These are phyloP conservation scores for Ophioninae sp. DNA, from an alignment of 2,888 invertebrate species.

Conservation along the genomic window DNA sequence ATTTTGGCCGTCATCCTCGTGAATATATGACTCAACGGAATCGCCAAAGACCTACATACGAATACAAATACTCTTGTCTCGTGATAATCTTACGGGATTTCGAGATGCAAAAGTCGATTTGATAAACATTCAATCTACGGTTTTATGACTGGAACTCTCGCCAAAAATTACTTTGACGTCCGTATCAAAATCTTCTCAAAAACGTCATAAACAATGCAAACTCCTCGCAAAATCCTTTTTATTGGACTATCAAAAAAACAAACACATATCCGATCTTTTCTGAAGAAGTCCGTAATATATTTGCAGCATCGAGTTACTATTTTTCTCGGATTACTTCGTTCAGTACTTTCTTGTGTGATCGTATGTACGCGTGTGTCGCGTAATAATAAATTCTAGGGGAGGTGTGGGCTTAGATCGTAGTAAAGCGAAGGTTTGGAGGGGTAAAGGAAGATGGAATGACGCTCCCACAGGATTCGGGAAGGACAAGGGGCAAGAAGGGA, in stretches of 20 bases:
- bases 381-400: constrained; percentile 15
- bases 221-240: not conserved
- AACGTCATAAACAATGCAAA: not conserved
- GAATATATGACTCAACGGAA: constrained; percentile 38
- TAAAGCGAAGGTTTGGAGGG: constrained; percentile 8
- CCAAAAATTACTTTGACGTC: not conserved
- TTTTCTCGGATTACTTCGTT: not conserved
- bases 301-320: not conserved
- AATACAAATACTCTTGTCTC: constrained; percentile 23
- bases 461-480: constrained; percentile 28
- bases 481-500: constrained; percentile 64
- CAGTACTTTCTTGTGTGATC: not conserved
- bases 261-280: not conserved
- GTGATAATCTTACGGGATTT: not conserved
- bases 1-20: constrained; percentile 34
- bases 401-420: constrained; percentile 12
- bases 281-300: not conserved
- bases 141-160: constrained; percentile 1
- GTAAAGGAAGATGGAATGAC: constrained; percentile 30
- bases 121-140: constrained; percentile 36
- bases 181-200: constrained; percentile 4
- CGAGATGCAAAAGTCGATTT: constrained; percentile 14
- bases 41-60: constrained; percentile 20
- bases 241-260: not conserved
- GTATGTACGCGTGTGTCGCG: not conserved